Conservation (phyloP, 2,888 invertebrate species). For the Eulithis testata region DNA sequence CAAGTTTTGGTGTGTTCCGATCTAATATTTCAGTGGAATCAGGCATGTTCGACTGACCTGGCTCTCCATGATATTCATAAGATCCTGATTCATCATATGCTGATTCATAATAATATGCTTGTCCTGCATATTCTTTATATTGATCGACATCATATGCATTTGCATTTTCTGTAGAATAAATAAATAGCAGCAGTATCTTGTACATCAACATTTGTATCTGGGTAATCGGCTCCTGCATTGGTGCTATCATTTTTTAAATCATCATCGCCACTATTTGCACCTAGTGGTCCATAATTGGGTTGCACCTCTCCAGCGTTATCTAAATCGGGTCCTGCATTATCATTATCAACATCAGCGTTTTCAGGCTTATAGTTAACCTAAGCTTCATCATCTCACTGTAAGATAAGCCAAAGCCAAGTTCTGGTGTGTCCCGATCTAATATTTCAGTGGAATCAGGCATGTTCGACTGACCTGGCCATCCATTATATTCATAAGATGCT, state of each 20-base stretch:
- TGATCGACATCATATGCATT: not conserved
- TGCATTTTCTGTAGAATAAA: not conserved
- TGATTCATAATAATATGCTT: constrained; percentile 2
- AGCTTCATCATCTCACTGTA: constrained; percentile 47
- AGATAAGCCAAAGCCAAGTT: constrained; percentile 53
- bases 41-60: not conserved
- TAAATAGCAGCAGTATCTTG: too few species aligned
- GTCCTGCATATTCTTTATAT: constrained; percentile 9
- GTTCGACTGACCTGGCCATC: not conserved
- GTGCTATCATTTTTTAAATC: not conserved
- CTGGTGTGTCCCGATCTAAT: constrained; percentile 20
- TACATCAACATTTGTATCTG: not conserved
- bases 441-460: not conserved
- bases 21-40: not conserved
- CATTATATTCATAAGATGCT: not conserved
- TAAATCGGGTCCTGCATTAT: not conserved
- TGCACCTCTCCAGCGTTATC: not conserved
- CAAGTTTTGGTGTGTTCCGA: constrained; percentile 43
- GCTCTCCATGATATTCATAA: not conserved
- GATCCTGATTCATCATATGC: not conserved
- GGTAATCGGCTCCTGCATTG: not conserved
- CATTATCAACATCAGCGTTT: too few species aligned
- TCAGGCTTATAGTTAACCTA: too few species aligned
- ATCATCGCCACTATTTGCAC: not conserved
- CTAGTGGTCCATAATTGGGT: not conserved